Conservation (phyloP, 1,140 invertebrate genomes). For the Meloidogyne chitwoodi region DNA sequence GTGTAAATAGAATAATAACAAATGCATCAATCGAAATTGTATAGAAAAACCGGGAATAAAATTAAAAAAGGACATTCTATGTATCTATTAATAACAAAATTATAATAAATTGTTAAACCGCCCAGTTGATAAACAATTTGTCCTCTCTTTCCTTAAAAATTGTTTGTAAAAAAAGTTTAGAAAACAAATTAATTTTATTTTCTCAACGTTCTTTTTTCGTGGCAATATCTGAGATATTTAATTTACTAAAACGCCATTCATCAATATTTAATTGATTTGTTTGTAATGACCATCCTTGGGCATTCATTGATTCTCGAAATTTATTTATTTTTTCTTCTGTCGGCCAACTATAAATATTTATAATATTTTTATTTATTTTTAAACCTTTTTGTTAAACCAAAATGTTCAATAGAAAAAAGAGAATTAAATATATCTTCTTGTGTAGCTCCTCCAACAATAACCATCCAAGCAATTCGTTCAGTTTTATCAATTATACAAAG, state of each 20-base stretch:
- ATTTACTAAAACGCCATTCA: slow-evolving; percentile 34
- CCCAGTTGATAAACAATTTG: too few species aligned
- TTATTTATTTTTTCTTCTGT: background rate
- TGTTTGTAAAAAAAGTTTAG: too few species aligned
- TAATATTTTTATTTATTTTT: background rate
- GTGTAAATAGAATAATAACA: background rate
- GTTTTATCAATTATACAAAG: background rate
- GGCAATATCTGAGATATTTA: background rate
- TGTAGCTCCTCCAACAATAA: background rate
- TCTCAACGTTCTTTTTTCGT: background rate
- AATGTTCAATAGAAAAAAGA: slow-evolving; percentile 10
- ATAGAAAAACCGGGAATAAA: too few species aligned
- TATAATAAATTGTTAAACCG: too few species aligned
- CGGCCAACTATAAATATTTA: slow-evolving; percentile 3
- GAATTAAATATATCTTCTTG: slow-evolving; percentile 10
- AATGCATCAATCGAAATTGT: too few species aligned
- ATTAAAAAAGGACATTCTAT: too few species aligned
- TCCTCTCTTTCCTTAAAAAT: too few species aligned
- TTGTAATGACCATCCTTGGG: slow-evolving; percentile 21
- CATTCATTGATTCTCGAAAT: slow-evolving; percentile 23
- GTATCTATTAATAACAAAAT: too few species aligned
- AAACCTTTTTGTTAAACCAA: slow-evolving; percentile 3
- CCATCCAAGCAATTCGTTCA: background rate
- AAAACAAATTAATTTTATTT: background rate
- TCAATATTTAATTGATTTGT: slow-evolving; percentile 32